Conservation (phyloP, 2,113 vertebrate genomes). For the Acrocephalus arundinaceus region DNA sequence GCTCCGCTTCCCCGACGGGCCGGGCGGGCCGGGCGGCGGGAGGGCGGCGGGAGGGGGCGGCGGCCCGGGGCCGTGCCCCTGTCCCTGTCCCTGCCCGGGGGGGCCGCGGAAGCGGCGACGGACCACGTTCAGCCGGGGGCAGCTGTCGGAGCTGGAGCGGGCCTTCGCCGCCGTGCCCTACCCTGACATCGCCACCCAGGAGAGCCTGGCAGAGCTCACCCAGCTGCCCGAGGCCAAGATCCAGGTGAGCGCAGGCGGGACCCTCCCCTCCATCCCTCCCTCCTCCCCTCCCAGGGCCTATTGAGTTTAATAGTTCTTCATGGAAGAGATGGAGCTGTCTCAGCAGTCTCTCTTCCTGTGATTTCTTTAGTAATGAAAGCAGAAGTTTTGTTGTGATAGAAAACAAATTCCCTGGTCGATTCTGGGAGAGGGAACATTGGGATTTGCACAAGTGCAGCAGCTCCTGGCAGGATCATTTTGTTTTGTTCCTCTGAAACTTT, state of each 20-base stretch:
- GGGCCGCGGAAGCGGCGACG: conserved; percentile 81
- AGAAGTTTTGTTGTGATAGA: neutral
- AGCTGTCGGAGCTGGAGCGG: conserved; percentile 85
- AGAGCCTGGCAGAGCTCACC: conserved; percentile 83
- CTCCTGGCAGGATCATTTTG: neutral
- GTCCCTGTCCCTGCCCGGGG: neutral
- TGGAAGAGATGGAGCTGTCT: neutral
- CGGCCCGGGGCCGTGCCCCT: neutral
- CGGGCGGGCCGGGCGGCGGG: neutral
- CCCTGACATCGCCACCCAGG: conserved; percentile 86
- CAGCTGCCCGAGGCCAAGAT: conserved; percentile 91
- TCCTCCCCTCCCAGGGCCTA: neutral
- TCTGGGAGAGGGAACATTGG: neutral
- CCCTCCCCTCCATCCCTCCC: neutral
- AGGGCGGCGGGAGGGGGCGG: neutral
- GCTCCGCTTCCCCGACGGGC: neutral
- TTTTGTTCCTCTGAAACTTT: neutral
- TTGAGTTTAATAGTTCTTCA: neutral
- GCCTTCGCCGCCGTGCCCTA: conserved; percentile 87
- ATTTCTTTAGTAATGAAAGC: neutral
- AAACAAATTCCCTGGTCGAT: neutral
- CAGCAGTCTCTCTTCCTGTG: neutral
- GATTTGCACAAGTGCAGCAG: neutral
- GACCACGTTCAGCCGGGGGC: conserved; percentile 87
- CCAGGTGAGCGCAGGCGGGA: conserved; percentile 73